These are phyloP conservation scores for Drosophila kambysellisi DNA, from an alignment of 2,888 invertebrate species.

Conservation along the genomic window DNA sequence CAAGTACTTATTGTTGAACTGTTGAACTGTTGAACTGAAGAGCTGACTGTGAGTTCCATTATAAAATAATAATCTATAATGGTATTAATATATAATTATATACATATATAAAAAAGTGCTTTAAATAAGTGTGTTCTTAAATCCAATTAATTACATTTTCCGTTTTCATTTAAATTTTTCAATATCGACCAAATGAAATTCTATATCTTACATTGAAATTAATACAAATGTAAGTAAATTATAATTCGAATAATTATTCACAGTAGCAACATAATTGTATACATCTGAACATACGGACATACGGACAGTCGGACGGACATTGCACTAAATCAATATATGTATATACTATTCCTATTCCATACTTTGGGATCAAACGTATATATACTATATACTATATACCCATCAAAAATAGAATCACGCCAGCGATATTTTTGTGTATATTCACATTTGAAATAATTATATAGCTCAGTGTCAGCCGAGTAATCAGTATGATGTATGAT, in stretches of 20 bases:
- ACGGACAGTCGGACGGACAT: background rate
- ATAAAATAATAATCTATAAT: background rate
- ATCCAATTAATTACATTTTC: conserved; percentile 40
- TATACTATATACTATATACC: background rate
- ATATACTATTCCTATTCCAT: conserved; percentile 5
- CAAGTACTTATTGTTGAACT: conserved; percentile 5
- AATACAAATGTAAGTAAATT: conserved; percentile 80
- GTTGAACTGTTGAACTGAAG: background rate
- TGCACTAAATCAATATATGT: conserved; percentile 4
- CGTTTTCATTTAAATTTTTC: conserved; percentile 67
- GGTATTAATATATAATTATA: background rate
- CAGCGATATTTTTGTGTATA: conserved; percentile 1
- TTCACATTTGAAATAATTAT: background rate
- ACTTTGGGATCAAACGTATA: background rate
- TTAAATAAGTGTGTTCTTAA: conserved; percentile 21
- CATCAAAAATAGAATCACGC: background rate
- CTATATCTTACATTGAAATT: conserved; percentile 67
- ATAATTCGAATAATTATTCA: conserved; percentile 43
- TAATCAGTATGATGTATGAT: background rate
- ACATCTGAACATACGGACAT: conserved; percentile 6
- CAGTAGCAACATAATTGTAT: conserved; percentile 30
- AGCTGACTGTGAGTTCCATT: background rate
- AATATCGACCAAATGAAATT: conserved; percentile 62
- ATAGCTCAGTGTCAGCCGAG: conserved; percentile 2
- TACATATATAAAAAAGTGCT: conserved; percentile 3